These are phyloP conservation scores for Toxonevra muliebris DNA, from an alignment of 2,888 invertebrate genomes.

Conservation along the genomic window DNA sequence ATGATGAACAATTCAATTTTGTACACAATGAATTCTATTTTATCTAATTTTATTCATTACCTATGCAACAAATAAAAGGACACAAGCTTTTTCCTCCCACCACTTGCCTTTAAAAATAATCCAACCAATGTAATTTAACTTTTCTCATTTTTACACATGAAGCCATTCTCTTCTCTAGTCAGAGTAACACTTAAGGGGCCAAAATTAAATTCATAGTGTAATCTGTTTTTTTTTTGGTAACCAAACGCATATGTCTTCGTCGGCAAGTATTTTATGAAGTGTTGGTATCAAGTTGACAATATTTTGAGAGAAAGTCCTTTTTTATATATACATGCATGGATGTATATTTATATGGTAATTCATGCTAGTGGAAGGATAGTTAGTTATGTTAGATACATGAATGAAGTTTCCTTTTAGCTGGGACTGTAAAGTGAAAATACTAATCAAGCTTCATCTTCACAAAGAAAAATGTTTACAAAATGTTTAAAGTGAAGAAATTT, in stretches of 20 bases:
- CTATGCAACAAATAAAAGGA: background rate
- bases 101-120: background rate
- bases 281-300: conserved; percentile 25
- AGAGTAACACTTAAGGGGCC: too few relatives aligned
- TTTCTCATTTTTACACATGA: conserved; percentile 15
- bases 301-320: background rate
- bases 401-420: too few relatives aligned
- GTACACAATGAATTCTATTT: conserved; percentile 6
- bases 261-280: conserved; percentile 29
- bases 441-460: too few relatives aligned
- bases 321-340: too few relatives aligned
- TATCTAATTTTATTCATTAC: conserved; percentile 17
- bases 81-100: background rate
- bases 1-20: conserved; percentile 7
- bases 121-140: conserved; percentile 30
- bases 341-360: too few relatives aligned
- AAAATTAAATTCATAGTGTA: background rate
- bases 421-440: too few relatives aligned
- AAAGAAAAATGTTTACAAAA: too few relatives aligned
- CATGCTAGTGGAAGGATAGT: too few relatives aligned
- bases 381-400: too few relatives aligned
- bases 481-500: too few relatives aligned
- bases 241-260: conserved; percentile 19
- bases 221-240: conserved; percentile 6
- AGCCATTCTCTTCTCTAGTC: background rate